Conservation (phyloP, 2,888 invertebrate species). For the Lacanobia oleracea region DNA sequence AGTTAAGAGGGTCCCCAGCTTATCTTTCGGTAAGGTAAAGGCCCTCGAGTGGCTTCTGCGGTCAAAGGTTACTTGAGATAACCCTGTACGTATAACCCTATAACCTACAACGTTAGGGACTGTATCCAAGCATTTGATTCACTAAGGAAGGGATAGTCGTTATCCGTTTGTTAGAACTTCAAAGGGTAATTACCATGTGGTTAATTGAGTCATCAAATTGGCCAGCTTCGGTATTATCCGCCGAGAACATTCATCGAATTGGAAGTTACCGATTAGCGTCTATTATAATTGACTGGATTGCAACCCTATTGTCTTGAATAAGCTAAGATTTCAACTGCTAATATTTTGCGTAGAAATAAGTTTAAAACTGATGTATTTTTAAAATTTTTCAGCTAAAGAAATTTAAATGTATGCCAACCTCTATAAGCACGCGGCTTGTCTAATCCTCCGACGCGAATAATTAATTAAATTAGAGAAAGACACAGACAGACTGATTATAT, state of each 20-base stretch:
- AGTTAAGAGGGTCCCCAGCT: conserved; percentile 24
- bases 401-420: neutral
- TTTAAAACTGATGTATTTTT: neutral
- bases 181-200: conserved; percentile 50
- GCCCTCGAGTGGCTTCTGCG: conserved; percentile 37
- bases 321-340: neutral
- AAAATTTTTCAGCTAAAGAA: neutral
- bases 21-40: conserved; percentile 39
- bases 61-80: conserved; percentile 57
- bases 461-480: conserved; percentile 28
- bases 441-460: neutral
- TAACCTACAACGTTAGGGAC: conserved; percentile 27
- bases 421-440: neutral
- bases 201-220: conserved; percentile 57
- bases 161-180: conserved; percentile 47
- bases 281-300: conserved; percentile 25
- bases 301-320: neutral
- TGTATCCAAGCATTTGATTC: conserved; percentile 34
- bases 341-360: neutral
- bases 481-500: conserved; percentile 27
- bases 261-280: conserved; percentile 28
- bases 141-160: conserved; percentile 38
- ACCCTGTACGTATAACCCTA: conserved; percentile 21
- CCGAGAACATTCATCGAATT: conserved; percentile 26
- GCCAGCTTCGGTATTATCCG: conserved; percentile 24